A percentile compares a stretch with the other conserved stretches of the same genome.
These are phyloP conservation scores for Anas bahamensis DNA, from an alignment of 2,797 vertebrate species.

Conservation along the genomic window DNA sequence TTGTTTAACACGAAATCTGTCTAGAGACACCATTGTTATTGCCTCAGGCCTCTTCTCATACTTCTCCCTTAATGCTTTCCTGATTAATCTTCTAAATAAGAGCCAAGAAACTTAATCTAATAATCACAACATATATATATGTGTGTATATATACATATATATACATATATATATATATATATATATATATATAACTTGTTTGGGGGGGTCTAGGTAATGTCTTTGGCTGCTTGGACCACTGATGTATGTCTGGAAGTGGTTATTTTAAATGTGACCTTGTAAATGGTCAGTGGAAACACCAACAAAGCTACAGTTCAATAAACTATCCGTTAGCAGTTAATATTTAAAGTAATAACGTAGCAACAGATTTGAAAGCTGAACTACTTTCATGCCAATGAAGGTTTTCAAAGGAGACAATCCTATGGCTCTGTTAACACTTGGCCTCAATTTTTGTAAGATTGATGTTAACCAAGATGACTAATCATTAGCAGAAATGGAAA, in stretches of 20 bases:
- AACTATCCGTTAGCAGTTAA: background rate
- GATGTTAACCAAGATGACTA: background rate
- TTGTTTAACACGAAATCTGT: background rate
- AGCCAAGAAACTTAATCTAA: background rate
- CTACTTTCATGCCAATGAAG: background rate
- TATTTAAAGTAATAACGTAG: background rate
- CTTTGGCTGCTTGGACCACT: background rate
- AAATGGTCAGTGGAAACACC: background rate
- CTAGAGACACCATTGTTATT: background rate
- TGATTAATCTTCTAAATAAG: background rate
- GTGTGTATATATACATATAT: no score
- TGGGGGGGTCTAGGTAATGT: background rate
- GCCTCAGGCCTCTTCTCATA: background rate
- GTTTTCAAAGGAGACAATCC: background rate
- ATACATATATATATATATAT: rapidly evolving
- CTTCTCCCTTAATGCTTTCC: background rate
- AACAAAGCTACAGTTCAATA: background rate
- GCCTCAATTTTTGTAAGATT: background rate
- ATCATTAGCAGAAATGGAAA: background rate
- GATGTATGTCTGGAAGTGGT: background rate
- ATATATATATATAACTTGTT: rapidly evolving
- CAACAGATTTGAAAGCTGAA: background rate
- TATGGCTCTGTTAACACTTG: background rate
- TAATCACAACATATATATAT: background rate
- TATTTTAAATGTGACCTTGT: background rate